phyloP scores from a whole-genome alignment of 2,888 invertebrate species.

The Gymnoscelis rufifasciata region DNA sequence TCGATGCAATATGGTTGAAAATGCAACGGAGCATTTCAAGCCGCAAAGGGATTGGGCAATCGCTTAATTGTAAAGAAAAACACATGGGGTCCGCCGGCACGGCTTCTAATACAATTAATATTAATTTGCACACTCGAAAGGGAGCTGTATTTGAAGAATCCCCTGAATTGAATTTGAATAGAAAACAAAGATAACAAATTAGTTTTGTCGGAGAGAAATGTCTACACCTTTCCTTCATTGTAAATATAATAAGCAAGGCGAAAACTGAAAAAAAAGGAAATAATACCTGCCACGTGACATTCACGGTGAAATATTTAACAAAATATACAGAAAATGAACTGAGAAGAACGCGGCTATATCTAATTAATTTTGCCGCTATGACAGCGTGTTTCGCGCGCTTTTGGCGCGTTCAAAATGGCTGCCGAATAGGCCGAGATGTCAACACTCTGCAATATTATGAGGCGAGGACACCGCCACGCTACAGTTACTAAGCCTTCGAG shows the following conservation, averaged over 20 bases:
- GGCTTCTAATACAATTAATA: slow-evolving; percentile 73
- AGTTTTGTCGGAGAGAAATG: slow-evolving; percentile 32
- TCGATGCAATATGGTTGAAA: slow-evolving; percentile 35
- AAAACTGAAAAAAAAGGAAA: slow-evolving; percentile 37
- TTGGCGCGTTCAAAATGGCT: slow-evolving; percentile 57
- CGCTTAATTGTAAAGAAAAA: slow-evolving; percentile 72
- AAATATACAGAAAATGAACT: slow-evolving; percentile 71
- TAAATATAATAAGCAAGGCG: slow-evolving; percentile 43
- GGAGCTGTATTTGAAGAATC: slow-evolving; percentile 28
- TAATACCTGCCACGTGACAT: slow-evolving; percentile 41
- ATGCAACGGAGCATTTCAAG: slow-evolving; percentile 34
- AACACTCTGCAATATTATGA: slow-evolving; percentile 67
- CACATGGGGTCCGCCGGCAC: slow-evolving; percentile 65
- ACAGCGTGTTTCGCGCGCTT: slow-evolving; percentile 69
- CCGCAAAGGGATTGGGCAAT: slow-evolving; percentile 45
- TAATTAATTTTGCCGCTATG: slow-evolving; percentile 75
- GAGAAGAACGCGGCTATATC: slow-evolving; percentile 63
- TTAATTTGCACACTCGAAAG: slow-evolving; percentile 57
- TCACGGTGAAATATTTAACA: slow-evolving; percentile 69
- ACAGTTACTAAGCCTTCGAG: slow-evolving; percentile 67
- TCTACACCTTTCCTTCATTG: slow-evolving; percentile 41
- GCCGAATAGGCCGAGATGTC: slow-evolving; percentile 53
- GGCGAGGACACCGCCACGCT: slow-evolving; percentile 60
- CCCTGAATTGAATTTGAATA: slow-evolving; percentile 26
- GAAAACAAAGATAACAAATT: slow-evolving; percentile 23